Evolutionary conservation across 2,888 invertebrate genomes (phyloP).

Genomic region (Machimus atricapillus): DNA sequence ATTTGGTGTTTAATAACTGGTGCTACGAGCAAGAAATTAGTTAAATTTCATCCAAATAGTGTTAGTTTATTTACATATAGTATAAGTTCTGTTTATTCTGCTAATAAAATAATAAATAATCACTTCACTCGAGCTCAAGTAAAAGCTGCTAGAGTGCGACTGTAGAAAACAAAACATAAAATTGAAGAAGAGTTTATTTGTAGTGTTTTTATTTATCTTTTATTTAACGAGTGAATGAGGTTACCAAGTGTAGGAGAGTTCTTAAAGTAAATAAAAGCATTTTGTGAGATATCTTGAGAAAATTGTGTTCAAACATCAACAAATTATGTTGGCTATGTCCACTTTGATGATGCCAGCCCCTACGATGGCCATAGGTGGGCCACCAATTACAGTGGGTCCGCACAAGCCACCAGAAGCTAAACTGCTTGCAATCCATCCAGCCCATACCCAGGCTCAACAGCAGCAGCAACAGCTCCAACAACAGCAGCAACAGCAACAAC

Average conservation of each 20-base stretch:
- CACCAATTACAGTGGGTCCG: constrained; percentile 61
- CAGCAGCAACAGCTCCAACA: constrained; percentile 51
- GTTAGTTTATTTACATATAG: background rate
- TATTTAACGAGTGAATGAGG: background rate
- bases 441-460: constrained; percentile 51
- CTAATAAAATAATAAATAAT: background rate
- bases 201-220: background rate
- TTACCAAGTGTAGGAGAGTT: background rate
- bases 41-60: background rate
- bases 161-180: background rate
- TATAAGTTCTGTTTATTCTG: background rate
- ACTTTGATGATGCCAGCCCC: constrained; percentile 64
- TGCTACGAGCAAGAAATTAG: background rate
- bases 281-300: background rate
- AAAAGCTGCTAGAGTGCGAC: background rate
- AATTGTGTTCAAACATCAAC: constrained; percentile 50
- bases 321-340: constrained; percentile 63
- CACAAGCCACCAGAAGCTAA: constrained; percentile 64
- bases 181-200: background rate
- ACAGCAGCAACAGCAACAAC: constrained; percentile 50
- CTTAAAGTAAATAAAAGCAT: background rate
- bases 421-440: constrained; percentile 62
- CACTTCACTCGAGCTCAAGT: background rate
- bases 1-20: background rate
- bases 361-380: constrained; percentile 62